Conservation (phyloP, 2,113 vertebrate genomes). For the Chamaetylas fuelleborni region DNA sequence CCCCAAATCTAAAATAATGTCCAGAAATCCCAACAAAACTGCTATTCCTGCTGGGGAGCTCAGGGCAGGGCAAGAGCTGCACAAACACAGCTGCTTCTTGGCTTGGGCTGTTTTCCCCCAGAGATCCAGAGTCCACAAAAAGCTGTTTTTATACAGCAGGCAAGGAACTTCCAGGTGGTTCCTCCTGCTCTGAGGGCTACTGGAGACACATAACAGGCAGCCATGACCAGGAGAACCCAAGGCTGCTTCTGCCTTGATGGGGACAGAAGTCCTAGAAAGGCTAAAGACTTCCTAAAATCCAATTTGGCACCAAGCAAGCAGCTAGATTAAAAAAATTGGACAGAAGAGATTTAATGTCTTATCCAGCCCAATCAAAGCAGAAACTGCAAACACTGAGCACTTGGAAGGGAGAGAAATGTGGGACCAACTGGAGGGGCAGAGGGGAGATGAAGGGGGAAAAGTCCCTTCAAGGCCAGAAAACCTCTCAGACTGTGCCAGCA, state of each 20-base stretch:
- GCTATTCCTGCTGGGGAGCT: slow-evolving; percentile 42
- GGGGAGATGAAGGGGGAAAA: not conserved
- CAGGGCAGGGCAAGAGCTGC: slow-evolving; percentile 12
- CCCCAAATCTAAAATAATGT: not conserved
- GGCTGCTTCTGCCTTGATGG: not conserved
- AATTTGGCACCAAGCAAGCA: not conserved
- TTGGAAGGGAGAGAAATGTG: not conserved
- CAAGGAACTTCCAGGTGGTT: slow-evolving; percentile 9
- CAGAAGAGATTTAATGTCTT: not conserved
- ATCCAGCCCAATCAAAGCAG: not conserved
- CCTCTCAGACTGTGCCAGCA: not conserved
- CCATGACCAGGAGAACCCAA: not conserved
- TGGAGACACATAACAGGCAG: not conserved
- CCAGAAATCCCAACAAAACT: not conserved
- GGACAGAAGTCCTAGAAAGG: not conserved
- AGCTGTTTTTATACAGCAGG: not conserved
- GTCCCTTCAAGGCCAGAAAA: not conserved
- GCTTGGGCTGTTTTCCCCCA: not conserved
- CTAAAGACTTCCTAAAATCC: not conserved
- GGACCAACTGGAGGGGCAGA: not conserved
- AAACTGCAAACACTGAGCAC: not conserved
- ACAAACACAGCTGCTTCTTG: slow-evolving; percentile 59
- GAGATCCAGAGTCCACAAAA: slow-evolving; percentile 14
- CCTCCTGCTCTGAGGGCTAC: not conserved
- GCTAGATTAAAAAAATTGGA: not conserved